These are phyloP conservation scores for Drosophila suzukii DNA, from an alignment of 1,140 invertebrate genomes.

Conservation along the genomic window DNA sequence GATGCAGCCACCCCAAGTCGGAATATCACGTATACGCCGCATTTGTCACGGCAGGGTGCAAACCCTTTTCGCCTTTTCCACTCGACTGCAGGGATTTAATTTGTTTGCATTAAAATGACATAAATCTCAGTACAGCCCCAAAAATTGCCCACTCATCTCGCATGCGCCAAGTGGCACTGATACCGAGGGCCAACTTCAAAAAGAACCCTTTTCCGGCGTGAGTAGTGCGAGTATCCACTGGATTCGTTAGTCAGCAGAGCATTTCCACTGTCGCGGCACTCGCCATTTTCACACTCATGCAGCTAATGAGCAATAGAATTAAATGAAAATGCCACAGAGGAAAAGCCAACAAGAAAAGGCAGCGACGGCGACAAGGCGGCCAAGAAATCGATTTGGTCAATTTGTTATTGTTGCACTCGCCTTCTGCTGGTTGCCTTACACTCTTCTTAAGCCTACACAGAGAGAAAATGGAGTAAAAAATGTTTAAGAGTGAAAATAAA, in stretches of 20 bases:
- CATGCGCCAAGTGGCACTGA: slow-evolving; percentile 51
- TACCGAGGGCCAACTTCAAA: slow-evolving; percentile 16
- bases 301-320: slow-evolving; percentile 81
- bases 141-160: slow-evolving; percentile 65
- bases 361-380: slow-evolving; percentile 31
- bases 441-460: slow-evolving; percentile 10
- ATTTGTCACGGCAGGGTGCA: slow-evolving; percentile 41
- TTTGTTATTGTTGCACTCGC: slow-evolving; percentile 78
- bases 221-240: neutral
- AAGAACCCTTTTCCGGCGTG: slow-evolving; percentile 61
- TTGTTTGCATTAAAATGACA: slow-evolving; percentile 75
- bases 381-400: slow-evolving; percentile 82
- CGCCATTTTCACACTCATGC: slow-evolving; percentile 80
- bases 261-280: slow-evolving; percentile 51
- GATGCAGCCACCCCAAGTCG: slow-evolving; percentile 4
- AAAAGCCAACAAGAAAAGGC: slow-evolving; percentile 50
- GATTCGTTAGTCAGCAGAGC: slow-evolving; percentile 34
- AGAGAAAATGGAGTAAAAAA: neutral
- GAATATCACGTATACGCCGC: slow-evolving; percentile 45
- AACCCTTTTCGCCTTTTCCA: slow-evolving; percentile 39
- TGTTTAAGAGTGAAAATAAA: no score
- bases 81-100: slow-evolving; percentile 68
- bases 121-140: slow-evolving; percentile 62
- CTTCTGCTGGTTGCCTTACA: slow-evolving; percentile 29
- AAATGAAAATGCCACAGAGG: slow-evolving; percentile 75